Evolutionary conservation across 2,113 vertebrate species (phyloP).

Genomic region (Otus sunia): DNA sequence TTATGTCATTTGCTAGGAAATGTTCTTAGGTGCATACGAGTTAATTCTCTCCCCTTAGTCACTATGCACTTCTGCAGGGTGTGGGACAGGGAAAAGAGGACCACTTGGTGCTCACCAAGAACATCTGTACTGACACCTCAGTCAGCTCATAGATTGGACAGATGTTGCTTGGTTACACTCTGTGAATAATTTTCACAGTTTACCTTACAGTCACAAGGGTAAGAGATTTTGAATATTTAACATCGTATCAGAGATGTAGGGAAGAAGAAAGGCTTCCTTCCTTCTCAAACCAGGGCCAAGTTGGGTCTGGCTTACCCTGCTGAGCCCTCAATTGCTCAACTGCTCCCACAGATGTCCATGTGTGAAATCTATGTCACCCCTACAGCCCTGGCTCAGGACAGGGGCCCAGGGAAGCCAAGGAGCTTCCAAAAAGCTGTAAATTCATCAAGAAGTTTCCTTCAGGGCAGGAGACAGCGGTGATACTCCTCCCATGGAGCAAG

Average conservation of each 20-base stretch:
- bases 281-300: rapidly evolving
- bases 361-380: neutral
- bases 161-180: neutral
- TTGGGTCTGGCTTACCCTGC: neutral
- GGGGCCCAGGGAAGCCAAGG: neutral
- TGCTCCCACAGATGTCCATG: rapidly evolving
- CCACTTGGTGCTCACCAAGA: rapidly evolving
- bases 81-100: neutral
- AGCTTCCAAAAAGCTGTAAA: neutral
- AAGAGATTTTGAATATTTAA: neutral
- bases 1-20: neutral
- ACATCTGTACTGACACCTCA: neutral
- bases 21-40: rapidly evolving
- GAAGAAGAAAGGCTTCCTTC: neutral
- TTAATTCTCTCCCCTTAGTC: neutral
- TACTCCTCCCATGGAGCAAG: neutral
- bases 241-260: rapidly evolving
- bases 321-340: neutral
- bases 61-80: neutral
- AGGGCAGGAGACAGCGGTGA: neutral
- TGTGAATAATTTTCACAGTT: neutral
- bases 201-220: neutral
- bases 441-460: neutral
- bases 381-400: neutral
- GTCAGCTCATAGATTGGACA: neutral